Evolutionary conservation across 2,888 invertebrate species (phyloP), one percentile per base, ranked within the genome.

Genomic region (Sycophila texana): DNA sequence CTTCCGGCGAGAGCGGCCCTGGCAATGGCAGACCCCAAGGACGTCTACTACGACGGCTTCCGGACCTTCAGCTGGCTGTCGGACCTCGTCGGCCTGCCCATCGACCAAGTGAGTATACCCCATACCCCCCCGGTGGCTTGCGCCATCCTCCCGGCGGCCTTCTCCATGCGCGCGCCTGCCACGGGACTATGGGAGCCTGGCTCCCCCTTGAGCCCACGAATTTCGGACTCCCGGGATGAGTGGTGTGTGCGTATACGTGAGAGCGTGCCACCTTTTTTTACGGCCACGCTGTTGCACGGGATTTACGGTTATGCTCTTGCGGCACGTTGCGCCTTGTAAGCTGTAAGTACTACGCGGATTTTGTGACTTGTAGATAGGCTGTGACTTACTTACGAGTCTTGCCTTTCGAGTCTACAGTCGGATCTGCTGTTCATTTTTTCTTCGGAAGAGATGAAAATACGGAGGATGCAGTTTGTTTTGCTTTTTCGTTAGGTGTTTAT

Each of bases 101-200:
- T 96, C 86, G 96, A 96, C 91, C 93, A 96, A 92, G 96, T 96
- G 92, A 94, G 81, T 71, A 26, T 14, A n/a, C n/a, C n/a, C n/a
- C n/a, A n/a, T n/a, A n/a, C 18, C 13, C n/a, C 20, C 39, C 39
- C 39, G 39, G 39, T 2, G 39, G 10, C 39, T 39, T 39, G 39
- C 39, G 39, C 7, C 39, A 39, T 39, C 39, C 10, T 10, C 39
- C 39, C 7, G 26, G 51, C 4, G 14, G 51, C 51, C 14, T 3
- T 16, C 53, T 10, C n/a, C 63, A 18, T 22, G 26, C 22, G 57
- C 22, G 57, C 58, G 22, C 58, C 10, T n/a, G n/a, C n/a, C n/a
- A n/a, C n/a, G n/a, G 7, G 39, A 7, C 58, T 60, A 14, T 7
- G 30, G 30, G 30, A 4, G 30, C 58, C 22, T 7, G 20, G 20